Evolutionary conservation across 2,113 vertebrate species (phyloP).

Genomic region (Suncus etruscus): DNA sequence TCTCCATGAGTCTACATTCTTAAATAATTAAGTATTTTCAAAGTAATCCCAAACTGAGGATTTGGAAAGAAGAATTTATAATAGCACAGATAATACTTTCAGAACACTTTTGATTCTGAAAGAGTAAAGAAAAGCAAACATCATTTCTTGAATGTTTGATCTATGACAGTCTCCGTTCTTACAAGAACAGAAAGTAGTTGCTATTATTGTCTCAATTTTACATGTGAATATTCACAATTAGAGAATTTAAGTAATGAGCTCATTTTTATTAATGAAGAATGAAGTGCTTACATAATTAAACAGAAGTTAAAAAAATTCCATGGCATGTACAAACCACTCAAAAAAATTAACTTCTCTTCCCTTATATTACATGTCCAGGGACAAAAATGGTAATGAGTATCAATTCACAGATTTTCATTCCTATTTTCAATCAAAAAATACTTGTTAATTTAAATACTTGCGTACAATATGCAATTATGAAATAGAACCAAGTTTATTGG

Average conservation of each 20-base stretch:
- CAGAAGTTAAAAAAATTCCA: conserved; percentile 25
- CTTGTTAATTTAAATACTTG: conserved; percentile 17
- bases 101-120: neutral
- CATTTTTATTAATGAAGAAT: conserved; percentile 27
- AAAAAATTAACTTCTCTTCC: neutral
- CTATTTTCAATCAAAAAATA: neutral
- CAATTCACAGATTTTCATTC: neutral
- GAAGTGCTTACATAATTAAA: conserved; percentile 10
- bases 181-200: neutral
- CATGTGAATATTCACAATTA: neutral
- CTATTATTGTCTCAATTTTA: neutral
- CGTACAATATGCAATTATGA: neutral
- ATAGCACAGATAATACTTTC: neutral
- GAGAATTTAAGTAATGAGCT: conserved; percentile 15
- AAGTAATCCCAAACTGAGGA: neutral
- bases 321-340: neutral
- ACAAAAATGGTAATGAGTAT: neutral
- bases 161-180: neutral
- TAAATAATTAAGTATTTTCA: conserved; percentile 5
- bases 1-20: neutral
- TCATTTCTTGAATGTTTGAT: neutral
- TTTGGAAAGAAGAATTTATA: neutral
- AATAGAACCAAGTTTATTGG: conserved; percentile 12
- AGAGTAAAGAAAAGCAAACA: conserved; percentile 34
- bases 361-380: neutral